A percentile compares a stretch with the other conserved stretches of the same genome.
phyloP scores from a whole-genome alignment of 2,113 vertebrate species.

The Eolophus roseicapilla region DNA sequence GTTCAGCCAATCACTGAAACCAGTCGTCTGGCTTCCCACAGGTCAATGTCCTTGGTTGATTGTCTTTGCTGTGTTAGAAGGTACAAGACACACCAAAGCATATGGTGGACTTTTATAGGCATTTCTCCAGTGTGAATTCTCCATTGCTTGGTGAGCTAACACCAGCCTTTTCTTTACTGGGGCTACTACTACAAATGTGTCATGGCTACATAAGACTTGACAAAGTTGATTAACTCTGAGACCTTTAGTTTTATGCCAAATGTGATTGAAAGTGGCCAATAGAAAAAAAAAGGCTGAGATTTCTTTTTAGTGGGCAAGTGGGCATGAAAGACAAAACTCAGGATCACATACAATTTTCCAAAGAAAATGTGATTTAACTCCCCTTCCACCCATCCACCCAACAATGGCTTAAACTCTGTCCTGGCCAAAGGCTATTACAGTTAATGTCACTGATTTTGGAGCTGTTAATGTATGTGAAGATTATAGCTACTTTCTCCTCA shows the following conservation, averaged over 20 bases:
- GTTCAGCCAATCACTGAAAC: neutral
- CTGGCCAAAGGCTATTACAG: neutral
- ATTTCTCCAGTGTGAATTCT: neutral
- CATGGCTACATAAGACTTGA: neutral
- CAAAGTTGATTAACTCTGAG: neutral
- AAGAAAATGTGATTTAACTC: neutral
- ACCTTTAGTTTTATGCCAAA: neutral
- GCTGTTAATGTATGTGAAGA: neutral
- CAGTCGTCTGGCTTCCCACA: neutral
- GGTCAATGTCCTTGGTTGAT: neutral
- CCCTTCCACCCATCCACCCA: neutral
- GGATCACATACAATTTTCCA: neutral
- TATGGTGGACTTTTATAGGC: neutral
- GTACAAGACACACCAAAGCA: neutral
- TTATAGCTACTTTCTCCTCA: neutral
- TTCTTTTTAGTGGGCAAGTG: neutral
- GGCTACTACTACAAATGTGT: neutral
- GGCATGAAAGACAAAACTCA: neutral
- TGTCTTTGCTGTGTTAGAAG: neutral
- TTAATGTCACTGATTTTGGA: constrained; percentile 3
- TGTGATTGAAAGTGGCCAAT: neutral
- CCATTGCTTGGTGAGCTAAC: neutral
- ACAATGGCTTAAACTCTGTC: neutral
- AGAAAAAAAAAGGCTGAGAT: neutral
- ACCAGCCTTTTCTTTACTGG: neutral